Base-by-base conservation (phyloP, 1,140 invertebrate genomes). In the Pseudomyrmex sp. region DNA sequence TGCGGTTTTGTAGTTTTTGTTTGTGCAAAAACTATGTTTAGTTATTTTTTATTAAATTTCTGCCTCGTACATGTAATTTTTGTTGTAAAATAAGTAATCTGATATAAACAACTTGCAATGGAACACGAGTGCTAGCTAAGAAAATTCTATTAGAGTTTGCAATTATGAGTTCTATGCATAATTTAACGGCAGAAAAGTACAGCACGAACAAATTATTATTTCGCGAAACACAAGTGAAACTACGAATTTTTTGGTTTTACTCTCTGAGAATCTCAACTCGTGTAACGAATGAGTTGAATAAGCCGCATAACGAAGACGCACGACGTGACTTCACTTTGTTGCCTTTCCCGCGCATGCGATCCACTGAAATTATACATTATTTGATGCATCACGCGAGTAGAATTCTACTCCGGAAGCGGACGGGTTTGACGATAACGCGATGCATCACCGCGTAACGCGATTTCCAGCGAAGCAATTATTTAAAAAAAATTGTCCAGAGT, bases 301-400 rank as follows among this genome's bases (percentile, higher is more conserved):
- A n/a, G 54, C 20, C 12, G 66, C 66, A 52, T 26, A 69, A 69
- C 13, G 20, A 13, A 68, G 18, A 46, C 5, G 20, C 46, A 8
- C 44, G 44, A 46, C 15, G 18, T 23, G 65, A 23, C 26, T 52
- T 50, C 48, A 52, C 2, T 52, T 52, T 44, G 18, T 18, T 52
- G 48, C 48, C 35, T 52, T 69, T 54, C 13, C 48, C 23, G 18
- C 48, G 15, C 20, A 44, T 54, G 46, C 66, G 13, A 69, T 52
- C 23, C 23, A 23, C 48, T 69, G 66, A 52, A 69, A 69, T 26
- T 69, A 20, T 23, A 66, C 44, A 50, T 68, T 13, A 23, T 66
- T 68, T 68, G 18, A 69, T 26, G 50, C 48, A 15, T 69, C 66
- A 69, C 66, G 66, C 50, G 50, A 69, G 20, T 69, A 69, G 48